phyloP scores from a whole-genome alignment of 2,888 invertebrate genomes.

The Copidosoma aretas region DNA sequence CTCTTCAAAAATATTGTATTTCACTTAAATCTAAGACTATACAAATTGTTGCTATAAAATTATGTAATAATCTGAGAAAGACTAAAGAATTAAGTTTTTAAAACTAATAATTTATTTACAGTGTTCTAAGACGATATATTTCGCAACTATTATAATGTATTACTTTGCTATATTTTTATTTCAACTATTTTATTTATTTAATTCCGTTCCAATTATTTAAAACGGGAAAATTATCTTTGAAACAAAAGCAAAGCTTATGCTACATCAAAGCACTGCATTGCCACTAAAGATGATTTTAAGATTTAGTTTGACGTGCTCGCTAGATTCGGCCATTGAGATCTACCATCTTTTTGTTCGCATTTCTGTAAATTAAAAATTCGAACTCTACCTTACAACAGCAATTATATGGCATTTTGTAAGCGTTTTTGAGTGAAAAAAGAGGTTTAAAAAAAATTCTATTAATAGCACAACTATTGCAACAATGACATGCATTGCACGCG shows the following conservation, averaged over 20 bases:
- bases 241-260: conserved; percentile 23
- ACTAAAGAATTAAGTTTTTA: neutral
- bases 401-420: conserved; percentile 19
- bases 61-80: no score
- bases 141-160: neutral
- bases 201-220: conserved; percentile 17
- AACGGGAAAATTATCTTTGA: neutral
- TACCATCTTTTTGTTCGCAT: conserved; percentile 57
- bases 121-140: neutral
- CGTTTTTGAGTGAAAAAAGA: conserved; percentile 8
- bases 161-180: conserved; percentile 13
- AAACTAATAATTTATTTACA: neutral
- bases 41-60: no score
- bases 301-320: conserved; percentile 37
- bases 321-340: conserved; percentile 58
- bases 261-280: conserved; percentile 14
- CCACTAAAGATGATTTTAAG: conserved; percentile 27
- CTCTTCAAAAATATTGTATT: no score
- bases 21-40: no score
- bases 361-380: conserved; percentile 59
- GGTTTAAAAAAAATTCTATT: neutral
- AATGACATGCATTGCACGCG: neutral
- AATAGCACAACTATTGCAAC: neutral
- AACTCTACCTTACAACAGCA: conserved; percentile 46
- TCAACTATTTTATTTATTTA: conserved; percentile 17